Evolutionary conservation across 2,888 invertebrate species (phyloP), one percentile per base, ranked within the genome.

Genomic region (Eupithecia tripunctaria): DNA sequence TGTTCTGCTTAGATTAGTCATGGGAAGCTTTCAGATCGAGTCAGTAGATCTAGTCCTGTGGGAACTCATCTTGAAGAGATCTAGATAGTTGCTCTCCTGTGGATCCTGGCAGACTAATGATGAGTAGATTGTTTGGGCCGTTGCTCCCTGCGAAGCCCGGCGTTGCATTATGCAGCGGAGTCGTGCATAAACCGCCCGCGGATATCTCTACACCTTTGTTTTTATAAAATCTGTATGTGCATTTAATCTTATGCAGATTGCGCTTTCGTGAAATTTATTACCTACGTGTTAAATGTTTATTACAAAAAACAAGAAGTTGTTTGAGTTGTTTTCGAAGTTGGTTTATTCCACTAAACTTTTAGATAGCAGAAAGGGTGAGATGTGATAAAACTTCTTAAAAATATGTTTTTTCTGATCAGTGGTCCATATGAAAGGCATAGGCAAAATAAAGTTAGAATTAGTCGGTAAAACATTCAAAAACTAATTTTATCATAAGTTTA

Each of bases 81-180:
- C 82, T 81, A 76, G 80, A 80, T 77, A 73, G 76, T 79, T 76
- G 77, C 77, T 76, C 78, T 77, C 72, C 74, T 75, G 81, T 76
- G 73, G 81, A 77, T 82, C 78, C 80, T 81, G 80, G 80, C 76
- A 81, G 83, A 86, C 88, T 90, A 89, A 89, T 90, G 90, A 88
- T 86, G 83, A 82, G 84, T 82, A 86, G 88, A 87, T 87, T 88
- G 86, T 87, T 83, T 80, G 82, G 90, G 88, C 85, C 90, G 81
- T 86, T 89, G 90, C 88, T 85, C 90, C 84, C 78, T 67, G 78
- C 70, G 62, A 77, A 73, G 78, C 76, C 81, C 82, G 79, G 79
- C 83, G 82, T 86, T 88, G 84, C 84, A 86, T 89, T 86, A 88
- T 79, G 76, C 76, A 76, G 78, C 60, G 67, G 64, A 68, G 72